These are phyloP conservation scores for Triplophysa rosa DNA, from an alignment of 2,113 vertebrate species.

Conservation along the genomic window DNA sequence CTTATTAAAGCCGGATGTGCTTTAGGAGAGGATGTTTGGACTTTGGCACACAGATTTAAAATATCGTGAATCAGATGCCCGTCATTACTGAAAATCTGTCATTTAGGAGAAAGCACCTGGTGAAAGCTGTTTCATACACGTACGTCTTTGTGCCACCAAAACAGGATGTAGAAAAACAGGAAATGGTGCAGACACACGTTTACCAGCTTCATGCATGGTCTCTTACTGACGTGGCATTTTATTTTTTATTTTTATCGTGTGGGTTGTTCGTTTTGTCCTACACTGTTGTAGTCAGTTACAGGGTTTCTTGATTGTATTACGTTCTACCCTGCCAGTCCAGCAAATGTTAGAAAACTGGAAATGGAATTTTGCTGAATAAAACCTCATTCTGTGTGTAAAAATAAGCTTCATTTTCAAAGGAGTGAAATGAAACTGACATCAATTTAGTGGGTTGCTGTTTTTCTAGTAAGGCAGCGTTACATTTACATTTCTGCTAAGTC, in stretches of 20 bases:
- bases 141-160: slow-evolving; percentile 12
- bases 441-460: neutral
- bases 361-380: neutral
- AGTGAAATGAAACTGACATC: neutral
- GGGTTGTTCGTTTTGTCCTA: neutral
- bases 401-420: neutral
- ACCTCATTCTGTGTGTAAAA: neutral
- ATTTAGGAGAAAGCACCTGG: slow-evolving; percentile 1
- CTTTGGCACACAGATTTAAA: neutral
- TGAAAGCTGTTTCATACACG: slow-evolving; percentile 15
- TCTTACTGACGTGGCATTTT: neutral
- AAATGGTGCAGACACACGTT: neutral
- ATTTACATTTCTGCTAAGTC: too few relatives aligned
- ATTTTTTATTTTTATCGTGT: slow-evolving; percentile 5
- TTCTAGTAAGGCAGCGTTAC: neutral
- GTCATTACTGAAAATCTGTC: neutral
- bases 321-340: neutral
- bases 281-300: neutral
- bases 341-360: neutral
- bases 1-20: neutral
- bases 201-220: slow-evolving; percentile 5
- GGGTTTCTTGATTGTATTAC: neutral
- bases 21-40: neutral
- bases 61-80: neutral
- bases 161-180: slow-evolving; percentile 27